phyloP scores from a whole-genome alignment of 2,797 vertebrate genomes.

The Pogoniulus pusillus region DNA sequence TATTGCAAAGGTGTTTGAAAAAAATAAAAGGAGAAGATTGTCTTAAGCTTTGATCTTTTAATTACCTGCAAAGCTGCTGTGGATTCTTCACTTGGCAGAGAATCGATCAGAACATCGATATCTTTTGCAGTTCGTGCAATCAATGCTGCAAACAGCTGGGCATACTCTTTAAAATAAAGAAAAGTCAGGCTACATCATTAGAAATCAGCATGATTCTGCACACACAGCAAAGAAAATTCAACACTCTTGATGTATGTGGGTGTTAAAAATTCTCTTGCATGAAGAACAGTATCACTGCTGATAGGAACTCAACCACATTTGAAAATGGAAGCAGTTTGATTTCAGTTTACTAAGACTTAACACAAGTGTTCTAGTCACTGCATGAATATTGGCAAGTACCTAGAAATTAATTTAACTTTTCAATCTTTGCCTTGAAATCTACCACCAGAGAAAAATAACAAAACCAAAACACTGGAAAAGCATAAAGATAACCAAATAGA shows the following conservation, averaged over 20 bases:
- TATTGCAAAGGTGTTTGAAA: not conserved
- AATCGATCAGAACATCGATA: conserved; percentile 96
- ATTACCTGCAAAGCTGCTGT: conserved; percentile 94
- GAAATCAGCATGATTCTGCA: not conserved
- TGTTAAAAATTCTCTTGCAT: not conserved
- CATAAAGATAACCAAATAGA: not conserved
- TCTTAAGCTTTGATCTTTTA: not conserved
- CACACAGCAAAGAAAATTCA: not conserved
- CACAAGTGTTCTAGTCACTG: not conserved
- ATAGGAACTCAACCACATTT: not conserved
- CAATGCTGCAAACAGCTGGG: conserved; percentile 95
- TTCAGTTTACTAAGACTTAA: not conserved
- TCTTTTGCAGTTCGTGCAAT: conserved; percentile 98
- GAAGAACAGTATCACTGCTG: not conserved
- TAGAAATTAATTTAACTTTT: not conserved
- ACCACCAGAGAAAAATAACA: not conserved
- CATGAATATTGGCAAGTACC: not conserved
- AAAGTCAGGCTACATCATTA: not conserved
- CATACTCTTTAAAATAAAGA: conserved; percentile 84
- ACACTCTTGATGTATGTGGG: not conserved
- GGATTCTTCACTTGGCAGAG: conserved; percentile 96
- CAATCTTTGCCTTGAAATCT: not conserved
- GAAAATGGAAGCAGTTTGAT: not conserved
- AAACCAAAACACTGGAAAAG: not conserved
- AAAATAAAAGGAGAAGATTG: not conserved